Conservation (phyloP, 2,113 vertebrate species). For the Tautogolabrus adspersus region DNA sequence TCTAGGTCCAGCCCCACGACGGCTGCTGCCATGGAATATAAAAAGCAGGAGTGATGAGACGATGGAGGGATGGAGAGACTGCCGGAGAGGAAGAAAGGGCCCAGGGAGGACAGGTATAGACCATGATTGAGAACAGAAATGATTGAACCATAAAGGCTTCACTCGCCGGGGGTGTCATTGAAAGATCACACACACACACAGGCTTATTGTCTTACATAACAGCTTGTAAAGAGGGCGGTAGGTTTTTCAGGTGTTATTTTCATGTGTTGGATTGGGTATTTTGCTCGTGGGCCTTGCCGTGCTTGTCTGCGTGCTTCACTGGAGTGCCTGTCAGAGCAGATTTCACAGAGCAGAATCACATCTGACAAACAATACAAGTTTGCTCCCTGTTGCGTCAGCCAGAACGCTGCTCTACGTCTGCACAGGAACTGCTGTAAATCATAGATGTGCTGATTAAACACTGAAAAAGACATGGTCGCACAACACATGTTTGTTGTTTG, state of each 20-base stretch:
- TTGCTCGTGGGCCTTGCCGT: slow-evolving; percentile 21
- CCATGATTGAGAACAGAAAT: slow-evolving; percentile 42
- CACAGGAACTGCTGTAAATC: slow-evolving; percentile 21
- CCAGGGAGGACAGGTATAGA: slow-evolving; percentile 23
- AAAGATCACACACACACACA: neutral
- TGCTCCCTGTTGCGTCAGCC: slow-evolving; percentile 72
- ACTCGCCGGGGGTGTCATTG: slow-evolving; percentile 10
- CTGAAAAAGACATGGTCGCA: slow-evolving; percentile 12
- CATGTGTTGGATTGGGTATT: slow-evolving; percentile 6
- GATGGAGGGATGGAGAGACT: slow-evolving; percentile 9
- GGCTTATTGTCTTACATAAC: slow-evolving; percentile 46
- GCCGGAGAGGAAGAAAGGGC: slow-evolving; percentile 17
- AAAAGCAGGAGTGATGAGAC: slow-evolving; percentile 30
- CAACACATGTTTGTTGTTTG: neutral
- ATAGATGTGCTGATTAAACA: slow-evolving; percentile 2
- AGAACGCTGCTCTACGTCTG: slow-evolving; percentile 30
- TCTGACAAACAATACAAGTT: slow-evolving; percentile 50
- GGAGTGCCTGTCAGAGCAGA: slow-evolving; percentile 39
- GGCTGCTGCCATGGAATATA: slow-evolving; percentile 51
- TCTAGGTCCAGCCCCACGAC: slow-evolving; percentile 37
- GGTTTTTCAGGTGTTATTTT: slow-evolving; percentile 58
- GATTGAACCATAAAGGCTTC: slow-evolving; percentile 53
- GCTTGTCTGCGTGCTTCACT: slow-evolving; percentile 13
- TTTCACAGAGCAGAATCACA: slow-evolving; percentile 43
- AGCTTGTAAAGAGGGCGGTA: slow-evolving; percentile 37